These are phyloP conservation scores for Leptonema lineaticorne DNA, from an alignment of 1,140 invertebrate genomes.

Conservation along the genomic window DNA sequence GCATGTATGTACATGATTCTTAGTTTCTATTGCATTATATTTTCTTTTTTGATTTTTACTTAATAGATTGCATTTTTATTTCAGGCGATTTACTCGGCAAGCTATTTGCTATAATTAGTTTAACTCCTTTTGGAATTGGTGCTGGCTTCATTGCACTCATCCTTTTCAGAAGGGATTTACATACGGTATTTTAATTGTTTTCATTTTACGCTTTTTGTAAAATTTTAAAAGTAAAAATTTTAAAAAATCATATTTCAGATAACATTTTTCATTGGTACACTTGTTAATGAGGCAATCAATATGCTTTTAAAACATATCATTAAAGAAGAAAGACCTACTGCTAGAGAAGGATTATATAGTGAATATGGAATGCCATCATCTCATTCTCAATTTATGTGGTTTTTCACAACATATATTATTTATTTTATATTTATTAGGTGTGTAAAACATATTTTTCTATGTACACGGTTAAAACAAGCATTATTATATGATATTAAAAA, in stretches of 20 bases:
- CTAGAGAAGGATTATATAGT: constrained; percentile 67
- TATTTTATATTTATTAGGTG: constrained; percentile 88
- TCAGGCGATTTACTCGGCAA: constrained; percentile 78
- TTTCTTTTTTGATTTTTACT: too few species aligned
- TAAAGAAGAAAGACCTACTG: constrained; percentile 74
- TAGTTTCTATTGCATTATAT: too few species aligned
- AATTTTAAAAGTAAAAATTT: constrained; percentile 36
- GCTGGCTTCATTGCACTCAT: constrained; percentile 83
- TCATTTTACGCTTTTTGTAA: background rate
- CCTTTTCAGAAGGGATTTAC: constrained; percentile 85
- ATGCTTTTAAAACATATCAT: constrained; percentile 81
- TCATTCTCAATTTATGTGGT: constrained; percentile 92
- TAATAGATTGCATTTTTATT: constrained; percentile 46
- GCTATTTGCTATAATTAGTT: constrained; percentile 76
- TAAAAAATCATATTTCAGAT: constrained; percentile 85
- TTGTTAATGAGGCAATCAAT: constrained; percentile 80
- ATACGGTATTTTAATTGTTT: constrained; percentile 64
- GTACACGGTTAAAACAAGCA: constrained; percentile 15
- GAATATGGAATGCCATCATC: constrained; percentile 95
- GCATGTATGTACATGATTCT: too few species aligned
- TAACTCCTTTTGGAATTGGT: constrained; percentile 79
- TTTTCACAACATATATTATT: constrained; percentile 82
- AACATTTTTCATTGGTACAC: constrained; percentile 77
- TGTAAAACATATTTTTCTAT: background rate
- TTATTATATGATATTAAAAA: constrained; percentile 27